Percentiles rank a stretch among this genome's conserved stretches.
Evolutionary conservation across 2,797 vertebrate genomes (phyloP).

Genomic region (Periparus ater): DNA sequence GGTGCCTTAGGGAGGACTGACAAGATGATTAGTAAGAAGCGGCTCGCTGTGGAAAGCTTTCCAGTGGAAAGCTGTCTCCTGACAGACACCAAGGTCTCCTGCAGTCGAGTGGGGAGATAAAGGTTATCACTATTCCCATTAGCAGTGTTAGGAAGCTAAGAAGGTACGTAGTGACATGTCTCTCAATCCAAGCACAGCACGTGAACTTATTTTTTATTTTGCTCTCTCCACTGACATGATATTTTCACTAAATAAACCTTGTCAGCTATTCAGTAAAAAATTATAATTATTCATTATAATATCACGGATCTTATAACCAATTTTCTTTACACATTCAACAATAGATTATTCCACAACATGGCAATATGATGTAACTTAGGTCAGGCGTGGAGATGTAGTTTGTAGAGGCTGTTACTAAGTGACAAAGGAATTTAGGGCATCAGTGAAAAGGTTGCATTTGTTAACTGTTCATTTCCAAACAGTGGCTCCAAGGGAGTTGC

Average conservation of each 20-base stretch:
- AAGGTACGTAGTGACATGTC: fast-evolving
- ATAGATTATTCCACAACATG: not conserved
- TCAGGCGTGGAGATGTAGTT: not conserved
- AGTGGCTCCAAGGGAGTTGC: not conserved
- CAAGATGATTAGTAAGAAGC: not conserved
- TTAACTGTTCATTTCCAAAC: constrained; percentile 16
- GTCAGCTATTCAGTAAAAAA: not conserved
- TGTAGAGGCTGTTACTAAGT: constrained; percentile 16
- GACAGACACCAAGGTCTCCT: not conserved
- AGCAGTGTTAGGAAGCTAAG: not conserved
- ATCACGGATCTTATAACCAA: not conserved
- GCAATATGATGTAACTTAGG: not conserved
- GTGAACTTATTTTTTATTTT: not conserved
- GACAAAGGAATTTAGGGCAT: constrained; percentile 32
- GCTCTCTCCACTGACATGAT: not conserved
- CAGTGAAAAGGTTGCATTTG: not conserved
- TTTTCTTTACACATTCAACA: not conserved
- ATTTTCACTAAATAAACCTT: not conserved
- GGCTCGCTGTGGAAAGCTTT: not conserved
- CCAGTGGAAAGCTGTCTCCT: not conserved
- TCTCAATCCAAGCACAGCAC: not conserved
- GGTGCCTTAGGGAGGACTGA: not conserved
- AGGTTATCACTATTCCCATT: not conserved
- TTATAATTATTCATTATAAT: not conserved
- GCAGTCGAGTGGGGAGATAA: not conserved